Base-by-base conservation (phyloP, 1,140 invertebrate genomes). In the Heliconius himera region DNA sequence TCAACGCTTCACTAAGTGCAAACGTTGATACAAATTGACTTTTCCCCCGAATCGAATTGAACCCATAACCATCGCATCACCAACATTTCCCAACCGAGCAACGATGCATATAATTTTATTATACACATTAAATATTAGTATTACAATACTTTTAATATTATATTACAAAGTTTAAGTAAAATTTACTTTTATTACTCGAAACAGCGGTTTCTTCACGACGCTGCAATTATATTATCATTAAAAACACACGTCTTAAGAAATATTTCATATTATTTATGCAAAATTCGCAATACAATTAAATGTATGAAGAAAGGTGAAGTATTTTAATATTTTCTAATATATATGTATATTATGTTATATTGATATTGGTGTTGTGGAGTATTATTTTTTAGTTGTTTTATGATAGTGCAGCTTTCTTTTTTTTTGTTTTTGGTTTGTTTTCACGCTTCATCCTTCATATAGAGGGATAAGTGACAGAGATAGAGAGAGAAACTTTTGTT, bases 221-320 rank as follows among this genome's bases (percentile, higher is more conserved):
- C 60, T 8, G 60, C 13, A 66, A 66, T 66, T 66, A 66, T 66
- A 26, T 66, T 66, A 13, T 26, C 60, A 66, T 66, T 66, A 66
- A 66, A 60, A 66, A 49, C 41, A 70, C 70, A 20, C 41, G 38
- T 77, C 26, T 66, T 66, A 3, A 22, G 26, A 26, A 66, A 66
- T 29, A 29, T 66, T 66, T 66, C 26, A 29, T 29, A 26, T 66
- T 29, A 3, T 66, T 66, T 29, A 29, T 66, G 60, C 60, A 29
- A 66, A 66, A 16, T 29, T 66, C 60, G 60, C 60, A 66, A 66
- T 66, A 66, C 26, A 66, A 13, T 22, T 36, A 5, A 22, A 22
- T 66, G 26, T 29, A 66, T 66, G 60, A 66, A 66, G 60, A 66
- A 66, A 66, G 60, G 60, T 29, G 49, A 51, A 18, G 16, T 66